These are phyloP conservation scores for Harpalus rubripes DNA, from an alignment of 2,888 invertebrate species.

Conservation along the genomic window DNA sequence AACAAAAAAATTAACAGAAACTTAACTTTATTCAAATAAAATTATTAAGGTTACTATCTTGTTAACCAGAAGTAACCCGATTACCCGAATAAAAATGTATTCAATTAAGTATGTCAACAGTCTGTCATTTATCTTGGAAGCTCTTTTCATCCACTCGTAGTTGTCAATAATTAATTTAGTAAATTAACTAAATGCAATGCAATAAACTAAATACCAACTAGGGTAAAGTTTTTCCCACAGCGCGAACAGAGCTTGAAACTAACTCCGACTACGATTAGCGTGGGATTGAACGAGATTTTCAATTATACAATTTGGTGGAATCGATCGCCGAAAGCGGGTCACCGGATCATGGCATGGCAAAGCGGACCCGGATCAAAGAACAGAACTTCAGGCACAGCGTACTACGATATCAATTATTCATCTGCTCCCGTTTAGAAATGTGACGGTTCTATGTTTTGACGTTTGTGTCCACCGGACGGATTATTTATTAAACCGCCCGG, in stretches of 20 bases:
- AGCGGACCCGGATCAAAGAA: constrained; percentile 1
- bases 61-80: no score
- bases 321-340: constrained; percentile 43
- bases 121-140: no score
- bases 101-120: no score
- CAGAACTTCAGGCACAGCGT: background rate
- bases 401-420: constrained; percentile 29
- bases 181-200: no score
- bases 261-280: constrained; percentile 11
- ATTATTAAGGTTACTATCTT: no score
- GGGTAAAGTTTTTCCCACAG: background rate
- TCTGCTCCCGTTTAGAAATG: background rate
- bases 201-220: no score
- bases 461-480: background rate
- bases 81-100: no score
- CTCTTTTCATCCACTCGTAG: no score
- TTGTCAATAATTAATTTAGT: no score
- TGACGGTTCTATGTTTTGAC: constrained; percentile 19
- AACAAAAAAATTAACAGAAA: no score
- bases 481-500: no score
- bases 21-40: no score
- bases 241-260: background rate
- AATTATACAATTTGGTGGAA: constrained; percentile 52
- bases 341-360: background rate
- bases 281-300: constrained; percentile 42